phyloP scores from a whole-genome alignment of 2,797 vertebrate genomes.

The Sarcophilus harrisii region DNA sequence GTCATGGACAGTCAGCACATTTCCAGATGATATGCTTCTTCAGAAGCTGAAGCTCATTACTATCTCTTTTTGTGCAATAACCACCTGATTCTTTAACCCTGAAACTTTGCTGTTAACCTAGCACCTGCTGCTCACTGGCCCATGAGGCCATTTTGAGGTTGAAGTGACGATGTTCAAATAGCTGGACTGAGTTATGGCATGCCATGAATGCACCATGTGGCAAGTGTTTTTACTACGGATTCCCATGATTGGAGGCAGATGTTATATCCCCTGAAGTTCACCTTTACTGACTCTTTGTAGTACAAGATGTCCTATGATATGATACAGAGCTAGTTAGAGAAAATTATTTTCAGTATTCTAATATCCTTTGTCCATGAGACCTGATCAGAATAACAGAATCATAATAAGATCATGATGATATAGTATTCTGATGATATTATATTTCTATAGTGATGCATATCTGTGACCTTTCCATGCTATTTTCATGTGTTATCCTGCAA shows the following conservation, averaged over 20 bases:
- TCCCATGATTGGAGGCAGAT: not conserved
- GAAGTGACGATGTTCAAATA: not conserved
- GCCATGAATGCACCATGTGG: not conserved
- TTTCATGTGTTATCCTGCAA: not conserved
- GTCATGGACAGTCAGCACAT: not conserved
- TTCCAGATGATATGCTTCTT: not conserved
- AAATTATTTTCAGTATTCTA: not conserved
- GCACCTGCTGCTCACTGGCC: not conserved
- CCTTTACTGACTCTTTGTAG: not conserved
- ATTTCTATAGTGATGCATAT: not conserved
- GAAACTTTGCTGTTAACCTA: not conserved
- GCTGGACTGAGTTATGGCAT: not conserved
- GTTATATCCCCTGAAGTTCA: not conserved
- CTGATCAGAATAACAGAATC: not conserved
- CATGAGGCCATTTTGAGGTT: not conserved
- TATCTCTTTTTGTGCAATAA: not conserved
- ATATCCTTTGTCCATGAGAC: not conserved
- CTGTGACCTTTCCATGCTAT: not conserved
- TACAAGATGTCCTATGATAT: slow-evolving; percentile 1
- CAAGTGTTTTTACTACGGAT: not conserved
- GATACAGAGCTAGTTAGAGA: not conserved
- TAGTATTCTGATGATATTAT: not conserved
- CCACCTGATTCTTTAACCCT: not conserved
- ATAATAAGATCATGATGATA: not conserved
- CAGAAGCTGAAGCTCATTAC: not conserved